phyloP scores from a whole-genome alignment of 2,888 invertebrate genomes.

The Rotaria socialis region DNA sequence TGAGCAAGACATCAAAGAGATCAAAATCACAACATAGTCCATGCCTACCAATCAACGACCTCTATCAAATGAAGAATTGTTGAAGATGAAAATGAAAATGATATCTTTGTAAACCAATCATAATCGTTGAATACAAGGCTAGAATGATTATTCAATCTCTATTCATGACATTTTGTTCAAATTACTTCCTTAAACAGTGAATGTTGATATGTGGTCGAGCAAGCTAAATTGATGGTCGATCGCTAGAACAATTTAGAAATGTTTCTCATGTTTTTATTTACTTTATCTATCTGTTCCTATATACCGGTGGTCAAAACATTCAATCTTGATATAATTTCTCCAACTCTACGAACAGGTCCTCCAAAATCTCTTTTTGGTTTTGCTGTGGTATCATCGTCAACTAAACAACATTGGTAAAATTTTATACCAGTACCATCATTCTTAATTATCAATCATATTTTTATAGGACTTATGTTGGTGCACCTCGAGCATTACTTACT shows the following conservation, averaged over 20 bases:
- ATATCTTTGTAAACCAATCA: neutral
- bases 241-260: neutral
- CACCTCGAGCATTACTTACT: neutral
- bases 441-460: neutral
- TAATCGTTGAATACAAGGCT: neutral
- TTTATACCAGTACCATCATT: neutral
- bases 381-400: neutral
- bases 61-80: neutral
- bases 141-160: neutral
- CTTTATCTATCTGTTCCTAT: neutral
- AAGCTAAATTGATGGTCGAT: neutral
- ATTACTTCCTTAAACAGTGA: neutral
- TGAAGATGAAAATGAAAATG: neutral
- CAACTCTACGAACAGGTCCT: slow-evolving; percentile 12
- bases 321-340: slow-evolving; percentile 2
- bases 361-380: neutral
- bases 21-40: no score
- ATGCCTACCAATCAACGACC: neutral
- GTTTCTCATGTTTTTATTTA: neutral
- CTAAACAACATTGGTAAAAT: slow-evolving; percentile 4
- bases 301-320: neutral
- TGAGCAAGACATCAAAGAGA: no score
- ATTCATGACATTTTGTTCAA: neutral
- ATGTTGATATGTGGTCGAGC: neutral
- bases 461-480: slow-evolving; percentile 20